phyloP scores from a whole-genome alignment of 2,888 invertebrate species.

The Cantharis flavilabris region DNA sequence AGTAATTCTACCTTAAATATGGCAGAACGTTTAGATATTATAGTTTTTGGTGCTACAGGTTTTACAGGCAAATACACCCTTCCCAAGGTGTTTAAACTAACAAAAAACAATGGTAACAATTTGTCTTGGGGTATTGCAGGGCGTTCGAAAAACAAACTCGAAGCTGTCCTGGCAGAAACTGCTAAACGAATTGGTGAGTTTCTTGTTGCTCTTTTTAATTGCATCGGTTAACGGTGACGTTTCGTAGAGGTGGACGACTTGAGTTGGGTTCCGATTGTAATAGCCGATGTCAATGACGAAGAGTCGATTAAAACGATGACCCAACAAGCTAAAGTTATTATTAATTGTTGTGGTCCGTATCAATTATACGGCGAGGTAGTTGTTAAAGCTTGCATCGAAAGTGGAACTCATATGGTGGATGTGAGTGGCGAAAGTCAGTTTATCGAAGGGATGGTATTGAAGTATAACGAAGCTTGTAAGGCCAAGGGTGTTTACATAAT shows the following conservation, averaged over 20 bases:
- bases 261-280: constrained; percentile 67
- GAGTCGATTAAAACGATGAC: constrained; percentile 83
- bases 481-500: constrained; percentile 82
- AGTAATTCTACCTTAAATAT: constrained; percentile 32
- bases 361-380: constrained; percentile 89
- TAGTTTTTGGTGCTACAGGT: constrained; percentile 94
- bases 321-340: constrained; percentile 72
- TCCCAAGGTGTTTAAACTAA: constrained; percentile 60
- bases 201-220: not conserved
- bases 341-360: constrained; percentile 94
- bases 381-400: constrained; percentile 79
- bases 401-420: constrained; percentile 86
- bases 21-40: constrained; percentile 68
- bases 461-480: constrained; percentile 74
- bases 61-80: constrained; percentile 80
- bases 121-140: constrained; percentile 92
- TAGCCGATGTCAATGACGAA: constrained; percentile 78
- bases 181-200: constrained; percentile 53
- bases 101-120: constrained; percentile 54
- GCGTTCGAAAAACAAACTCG: constrained; percentile 61
- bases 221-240: not conserved
- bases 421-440: constrained; percentile 87
- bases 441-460: constrained; percentile 62
- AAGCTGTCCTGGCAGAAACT: constrained; percentile 44
- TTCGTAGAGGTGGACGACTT: constrained; percentile 61